Base-by-base conservation (phyloP, 1,140 invertebrate genomes). In the Ptiloglossa arizonensis region DNA sequence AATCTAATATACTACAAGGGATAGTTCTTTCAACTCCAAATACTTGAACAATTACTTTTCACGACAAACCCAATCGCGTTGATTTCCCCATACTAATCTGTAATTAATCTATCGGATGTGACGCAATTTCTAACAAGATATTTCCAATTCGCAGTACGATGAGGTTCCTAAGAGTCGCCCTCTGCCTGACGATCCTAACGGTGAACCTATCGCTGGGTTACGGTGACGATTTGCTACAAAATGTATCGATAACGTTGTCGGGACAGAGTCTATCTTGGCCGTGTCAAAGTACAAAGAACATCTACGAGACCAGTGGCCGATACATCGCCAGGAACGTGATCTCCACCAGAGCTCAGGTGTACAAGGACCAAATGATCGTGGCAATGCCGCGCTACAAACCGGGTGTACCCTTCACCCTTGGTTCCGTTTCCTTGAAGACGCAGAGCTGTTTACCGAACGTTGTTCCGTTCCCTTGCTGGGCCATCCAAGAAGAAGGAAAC, bases 331-430 rank as follows among this genome's bases (percentile, higher is more conserved):
- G 91, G 75, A 95, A 94, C 84, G 90, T 95, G 19, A 95, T 95
- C 35, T 92, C 93, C 1, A 95, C 95, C 9, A 92, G 95, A 5
- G 88, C 92, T 0, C 95, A 95, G 78, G 91, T 95, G 54, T 94
- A 92, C 82, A 92, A 93, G 52, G 94, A 95, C 56, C 87, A 93
- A 2, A 93, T 92, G 0, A 93, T 94, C 54, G 81, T 95, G 2
- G 93, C 94, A 0, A 81, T 95, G 74, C 95, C 95, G 0, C 89
- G 94, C 9, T 95, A 92, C 82, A 93, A 93, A 27, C 85, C 91
- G 11, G 95, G 95, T 9, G 94, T 95, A 5, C 94, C 95, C 4
- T 93, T 94, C 66, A 95, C 94, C 2, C 87, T 95, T 1, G 95
- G 93, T n/a, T 91, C 91, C n/a, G 88, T 94, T 17, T 91, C 92